phyloP scores from a whole-genome alignment of 2,888 invertebrate genomes.

The Barypeithes pellucidus region DNA sequence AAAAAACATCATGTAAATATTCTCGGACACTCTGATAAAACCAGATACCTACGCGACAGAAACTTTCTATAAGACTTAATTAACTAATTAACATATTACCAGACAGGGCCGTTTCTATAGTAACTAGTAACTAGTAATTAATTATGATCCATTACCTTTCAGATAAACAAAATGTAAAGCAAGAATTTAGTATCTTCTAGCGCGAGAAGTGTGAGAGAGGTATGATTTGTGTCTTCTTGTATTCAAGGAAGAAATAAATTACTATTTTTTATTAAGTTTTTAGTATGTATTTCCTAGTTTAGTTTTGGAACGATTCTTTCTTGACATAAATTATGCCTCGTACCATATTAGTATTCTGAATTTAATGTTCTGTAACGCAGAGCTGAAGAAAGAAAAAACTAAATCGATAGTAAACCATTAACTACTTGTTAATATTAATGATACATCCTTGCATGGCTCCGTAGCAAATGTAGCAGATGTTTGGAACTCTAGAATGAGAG shows the following conservation, averaged over 20 bases:
- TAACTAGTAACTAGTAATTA: constrained; percentile 10
- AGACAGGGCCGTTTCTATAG: neutral
- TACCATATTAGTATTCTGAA: too few relatives aligned
- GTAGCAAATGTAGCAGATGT: too few relatives aligned
- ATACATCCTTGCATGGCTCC: too few relatives aligned
- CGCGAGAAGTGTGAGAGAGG: neutral
- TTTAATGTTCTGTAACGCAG: too few relatives aligned
- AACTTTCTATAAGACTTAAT: neutral
- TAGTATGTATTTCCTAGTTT: too few relatives aligned
- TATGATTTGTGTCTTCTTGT: constrained; percentile 18
- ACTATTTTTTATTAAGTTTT: neutral
- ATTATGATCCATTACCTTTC: constrained; percentile 4
- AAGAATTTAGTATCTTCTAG: neutral
- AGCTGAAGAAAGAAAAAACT: too few relatives aligned
- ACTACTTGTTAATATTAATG: too few relatives aligned
- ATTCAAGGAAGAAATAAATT: constrained; percentile 6
- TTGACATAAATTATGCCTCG: too few relatives aligned
- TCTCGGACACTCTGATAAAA: neutral
- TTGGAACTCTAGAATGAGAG: too few relatives aligned
- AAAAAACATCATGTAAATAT: neutral
- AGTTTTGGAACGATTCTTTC: too few relatives aligned
- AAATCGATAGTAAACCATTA: too few relatives aligned
- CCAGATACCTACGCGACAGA: neutral
- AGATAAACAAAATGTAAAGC: constrained; percentile 2
- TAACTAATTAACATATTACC: neutral